Base-by-base conservation (phyloP, 2,888 invertebrate species). In the Galerucella nymphaeae region DNA sequence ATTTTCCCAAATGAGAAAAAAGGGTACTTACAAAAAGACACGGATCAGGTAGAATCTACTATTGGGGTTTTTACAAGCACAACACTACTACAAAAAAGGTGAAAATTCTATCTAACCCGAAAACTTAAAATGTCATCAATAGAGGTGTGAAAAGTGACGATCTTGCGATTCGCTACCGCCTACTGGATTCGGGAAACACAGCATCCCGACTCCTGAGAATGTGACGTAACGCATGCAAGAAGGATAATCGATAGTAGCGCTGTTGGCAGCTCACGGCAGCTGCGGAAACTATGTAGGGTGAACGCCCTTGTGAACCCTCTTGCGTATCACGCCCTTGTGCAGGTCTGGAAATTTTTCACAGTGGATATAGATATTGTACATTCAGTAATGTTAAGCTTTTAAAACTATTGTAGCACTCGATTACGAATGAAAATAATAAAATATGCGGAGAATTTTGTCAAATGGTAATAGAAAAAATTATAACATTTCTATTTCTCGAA, bases 201-300 rank as follows among this genome's bases (percentile, higher is more conserved):
- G 85, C 85, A 85, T 84, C 85, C 85, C 74, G 76, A 61, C 61
- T 61, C 61, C 61, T 66, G 59, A 75, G 69, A 76, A 41, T 61
- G 82, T 86, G 85, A 86, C 86, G 86, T 85, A 84, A 85, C 82
- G 72, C 18, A 68, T 81, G 81, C 80, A 82, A 82, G 83, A 82
- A 82, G 83, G 84, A 84, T 84, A 85, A 86, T 86, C 86, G 86
- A 86, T 86, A 83, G 83, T 78, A 84, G 85, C 86, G 85, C 86
- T 85, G 82, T 81, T 80, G 82, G 79, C 83, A 79, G 79, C 80
- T 82, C 76, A 80, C 84, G 85, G 84, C 75, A 71, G 73, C 77
- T 76, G 75, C 74, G 63, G 68, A 79, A 83, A 84, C 84, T 81
- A 78, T 57, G 76, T 80, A 83, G 85, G 86, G 85, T 86, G 85